Conservation (phyloP, 1,140 invertebrate genomes). For the Carposina sasakii region DNA sequence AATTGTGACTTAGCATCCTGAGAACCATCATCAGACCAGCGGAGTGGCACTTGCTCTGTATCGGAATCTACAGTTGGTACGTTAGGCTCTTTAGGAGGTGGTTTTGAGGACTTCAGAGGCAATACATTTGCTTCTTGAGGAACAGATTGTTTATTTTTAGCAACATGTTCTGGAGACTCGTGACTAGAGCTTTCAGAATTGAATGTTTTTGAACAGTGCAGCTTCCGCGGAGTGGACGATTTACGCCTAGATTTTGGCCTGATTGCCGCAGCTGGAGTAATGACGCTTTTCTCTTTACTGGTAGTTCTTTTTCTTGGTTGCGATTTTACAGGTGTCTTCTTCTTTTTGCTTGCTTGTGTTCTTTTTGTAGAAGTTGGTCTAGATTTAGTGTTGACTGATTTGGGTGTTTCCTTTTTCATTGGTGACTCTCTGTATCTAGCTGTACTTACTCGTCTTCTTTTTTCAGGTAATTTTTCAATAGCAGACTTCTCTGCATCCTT, state of each 20-base stretch:
- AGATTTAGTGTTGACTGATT: constrained; percentile 57
- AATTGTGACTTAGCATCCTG: constrained; percentile 40
- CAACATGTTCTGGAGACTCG: constrained; percentile 34
- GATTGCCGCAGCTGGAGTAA: constrained; percentile 19
- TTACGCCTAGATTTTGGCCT: constrained; percentile 59
- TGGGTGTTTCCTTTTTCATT: constrained; percentile 40
- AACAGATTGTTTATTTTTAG: constrained; percentile 17
- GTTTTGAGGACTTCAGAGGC: too few species aligned
- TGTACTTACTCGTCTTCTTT: too few species aligned
- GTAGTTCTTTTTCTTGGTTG: constrained; percentile 27
- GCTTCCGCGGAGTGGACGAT: constrained; percentile 60
- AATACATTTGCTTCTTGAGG: constrained; percentile 16
- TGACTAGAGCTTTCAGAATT: constrained; percentile 37
- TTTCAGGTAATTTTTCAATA: constrained; percentile 16
- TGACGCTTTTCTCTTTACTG: constrained; percentile 35
- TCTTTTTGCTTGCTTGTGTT: constrained; percentile 22
- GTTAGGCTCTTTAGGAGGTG: too few species aligned
- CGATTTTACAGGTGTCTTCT: constrained; percentile 27
- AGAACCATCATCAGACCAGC: constrained; percentile 56
- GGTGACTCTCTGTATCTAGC: too few species aligned
- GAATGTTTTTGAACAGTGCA: constrained; percentile 52
- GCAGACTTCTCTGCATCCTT: too few species aligned
- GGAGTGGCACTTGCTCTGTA: constrained; percentile 36
- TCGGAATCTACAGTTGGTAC: constrained; percentile 43
- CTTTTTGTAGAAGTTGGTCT: constrained; percentile 47